Conservation (phyloP, 1,140 invertebrate genomes). For the Leptinotarsa defecta region DNA sequence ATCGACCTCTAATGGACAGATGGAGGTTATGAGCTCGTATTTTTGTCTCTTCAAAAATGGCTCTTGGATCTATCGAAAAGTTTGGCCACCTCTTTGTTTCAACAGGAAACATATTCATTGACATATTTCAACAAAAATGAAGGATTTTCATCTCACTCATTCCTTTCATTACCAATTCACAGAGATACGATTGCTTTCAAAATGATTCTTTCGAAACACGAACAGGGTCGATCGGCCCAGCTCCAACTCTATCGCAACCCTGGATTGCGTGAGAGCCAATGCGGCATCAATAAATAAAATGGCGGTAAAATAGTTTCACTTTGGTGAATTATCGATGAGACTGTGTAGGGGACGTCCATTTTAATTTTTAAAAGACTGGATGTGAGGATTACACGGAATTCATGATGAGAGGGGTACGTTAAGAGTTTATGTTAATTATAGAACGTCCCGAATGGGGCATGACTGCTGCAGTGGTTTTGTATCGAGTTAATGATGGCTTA, state of each 20-base stretch:
- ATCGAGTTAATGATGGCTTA: background rate
- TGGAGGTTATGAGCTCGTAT: no score
- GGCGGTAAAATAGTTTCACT: slow-evolving; percentile 45
- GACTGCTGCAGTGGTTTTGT: background rate
- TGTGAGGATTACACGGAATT: slow-evolving; percentile 17
- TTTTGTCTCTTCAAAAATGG: no score
- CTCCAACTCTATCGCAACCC: background rate
- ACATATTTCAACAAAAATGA: no score
- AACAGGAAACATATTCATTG: no score
- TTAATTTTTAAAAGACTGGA: slow-evolving; percentile 29
- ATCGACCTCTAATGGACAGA: no score
- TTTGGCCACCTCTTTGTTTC: no score
- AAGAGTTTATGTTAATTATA: slow-evolving; percentile 10
- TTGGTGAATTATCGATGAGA: slow-evolving; percentile 41
- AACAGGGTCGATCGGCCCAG: no score
- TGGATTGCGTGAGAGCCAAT: slow-evolving; percentile 34
- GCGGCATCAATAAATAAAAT: slow-evolving; percentile 28
- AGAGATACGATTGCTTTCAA: background rate
- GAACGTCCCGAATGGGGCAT: background rate
- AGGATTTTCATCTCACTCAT: background rate
- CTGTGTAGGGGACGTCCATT: slow-evolving; percentile 29
- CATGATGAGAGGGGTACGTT: slow-evolving; percentile 5
- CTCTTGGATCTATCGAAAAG: no score
- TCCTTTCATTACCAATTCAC: slow-evolving; percentile 6
- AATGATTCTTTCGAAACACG: no score